These are phyloP conservation scores for Archips crataeganus DNA, from an alignment of 2,888 invertebrate species.

Conservation along the genomic window DNA sequence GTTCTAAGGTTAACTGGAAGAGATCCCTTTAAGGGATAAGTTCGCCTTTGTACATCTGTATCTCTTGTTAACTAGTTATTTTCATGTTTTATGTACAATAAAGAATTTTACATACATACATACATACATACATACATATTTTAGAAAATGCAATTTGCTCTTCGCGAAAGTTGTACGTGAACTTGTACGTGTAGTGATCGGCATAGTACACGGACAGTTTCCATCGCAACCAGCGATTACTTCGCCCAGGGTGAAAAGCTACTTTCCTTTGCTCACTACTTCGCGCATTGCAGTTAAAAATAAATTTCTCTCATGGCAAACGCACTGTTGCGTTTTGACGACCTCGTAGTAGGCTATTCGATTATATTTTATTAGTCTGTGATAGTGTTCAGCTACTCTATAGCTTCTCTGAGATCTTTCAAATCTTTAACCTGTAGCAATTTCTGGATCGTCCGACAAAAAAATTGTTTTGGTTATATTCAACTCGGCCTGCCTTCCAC, in stretches of 20 bases:
- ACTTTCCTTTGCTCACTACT: conserved; percentile 64
- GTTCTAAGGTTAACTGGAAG: no score
- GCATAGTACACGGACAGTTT: conserved; percentile 64
- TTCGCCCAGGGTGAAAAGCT: conserved; percentile 64
- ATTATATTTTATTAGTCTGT: no score
- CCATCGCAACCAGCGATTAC: conserved; percentile 68
- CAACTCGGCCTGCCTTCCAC: background rate
- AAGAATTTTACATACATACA: no score
- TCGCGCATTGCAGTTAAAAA: conserved; percentile 50
- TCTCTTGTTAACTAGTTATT: no score
- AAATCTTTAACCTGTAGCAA: background rate
- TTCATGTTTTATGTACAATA: no score
- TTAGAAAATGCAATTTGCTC: background rate
- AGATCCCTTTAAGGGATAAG: no score
- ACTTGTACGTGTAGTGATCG: conserved; percentile 49
- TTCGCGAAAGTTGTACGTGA: conserved; percentile 55
- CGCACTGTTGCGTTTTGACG: background rate
- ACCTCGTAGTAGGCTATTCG: background rate
- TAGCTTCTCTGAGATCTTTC: background rate
- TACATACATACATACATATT: no score
- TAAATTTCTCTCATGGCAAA: conserved; percentile 47
- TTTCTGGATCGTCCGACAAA: background rate
- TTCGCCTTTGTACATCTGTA: no score
- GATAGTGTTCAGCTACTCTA: no score
- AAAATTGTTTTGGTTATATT: background rate